Conservation (phyloP, 2,888 invertebrate genomes). For the Macropis europaea region DNA sequence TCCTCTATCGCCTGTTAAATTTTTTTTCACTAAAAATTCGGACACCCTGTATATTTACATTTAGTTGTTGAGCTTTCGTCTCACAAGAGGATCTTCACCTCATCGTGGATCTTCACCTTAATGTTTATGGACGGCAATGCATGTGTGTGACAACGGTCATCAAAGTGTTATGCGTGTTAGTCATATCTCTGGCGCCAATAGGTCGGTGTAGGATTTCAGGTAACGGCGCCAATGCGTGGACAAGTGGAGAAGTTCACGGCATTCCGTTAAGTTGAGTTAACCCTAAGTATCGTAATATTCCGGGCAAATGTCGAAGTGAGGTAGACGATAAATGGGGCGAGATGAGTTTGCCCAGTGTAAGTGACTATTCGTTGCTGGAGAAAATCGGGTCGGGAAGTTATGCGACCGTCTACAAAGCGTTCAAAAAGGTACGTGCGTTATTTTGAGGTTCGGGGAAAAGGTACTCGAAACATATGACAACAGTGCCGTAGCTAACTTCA, state of each 20-base stretch:
- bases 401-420: slow-evolving; percentile 91
- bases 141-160: no score
- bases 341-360: slow-evolving; percentile 83
- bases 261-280: slow-evolving; percentile 35
- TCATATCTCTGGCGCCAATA: no score
- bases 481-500: slow-evolving; percentile 33
- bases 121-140: no score
- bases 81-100: no score
- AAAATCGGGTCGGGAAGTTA: slow-evolving; percentile 92
- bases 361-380: slow-evolving; percentile 86
- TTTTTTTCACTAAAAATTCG: no score
- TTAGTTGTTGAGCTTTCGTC: no score
- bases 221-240: slow-evolving; percentile 31
- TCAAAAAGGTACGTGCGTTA: slow-evolving; percentile 83
- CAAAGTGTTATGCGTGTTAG: no score
- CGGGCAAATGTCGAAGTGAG: slow-evolving; percentile 33
- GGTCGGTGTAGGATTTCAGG: neutral
- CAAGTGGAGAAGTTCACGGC: slow-evolving; percentile 6
- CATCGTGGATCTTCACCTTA: no score
- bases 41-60: no score
- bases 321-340: slow-evolving; percentile 8
- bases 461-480: slow-evolving; percentile 29
- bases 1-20: no score
- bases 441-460: slow-evolving; percentile 45
- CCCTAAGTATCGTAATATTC: slow-evolving; percentile 16